phyloP scores from a whole-genome alignment of 2,797 vertebrate species.

The Chelon labrosus region DNA sequence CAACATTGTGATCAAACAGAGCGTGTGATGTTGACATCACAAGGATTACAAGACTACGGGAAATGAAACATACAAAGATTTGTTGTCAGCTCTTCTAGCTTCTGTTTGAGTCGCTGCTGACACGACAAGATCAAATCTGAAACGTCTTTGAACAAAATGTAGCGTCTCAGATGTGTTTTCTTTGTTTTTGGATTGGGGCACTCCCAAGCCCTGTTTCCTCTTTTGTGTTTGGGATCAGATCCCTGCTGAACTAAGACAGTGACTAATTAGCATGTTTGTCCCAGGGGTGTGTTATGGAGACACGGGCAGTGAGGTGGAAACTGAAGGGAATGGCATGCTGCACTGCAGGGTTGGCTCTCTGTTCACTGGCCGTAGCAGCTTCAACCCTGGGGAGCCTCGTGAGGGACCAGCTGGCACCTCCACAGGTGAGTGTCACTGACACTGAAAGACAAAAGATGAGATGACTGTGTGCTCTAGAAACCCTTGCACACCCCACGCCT shows the following conservation, averaged over 20 bases:
- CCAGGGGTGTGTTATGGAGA: conserved; percentile 87
- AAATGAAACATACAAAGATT: not conserved
- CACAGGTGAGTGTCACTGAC: conserved; percentile 72
- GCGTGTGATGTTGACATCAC: conserved; percentile 4
- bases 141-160: not conserved
- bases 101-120: not conserved
- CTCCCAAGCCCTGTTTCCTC: not conserved
- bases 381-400: conserved; percentile 81
- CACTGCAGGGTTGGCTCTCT: conserved; percentile 83
- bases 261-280: conserved; percentile 40
- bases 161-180: not conserved
- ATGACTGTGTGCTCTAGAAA: too few relatives aligned
- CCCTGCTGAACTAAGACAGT: conserved; percentile 10
- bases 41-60: conserved; percentile 6
- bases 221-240: conserved; percentile 12
- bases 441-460: not conserved
- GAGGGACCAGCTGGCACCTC: conserved; percentile 76
- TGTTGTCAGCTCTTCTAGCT: too few relatives aligned
- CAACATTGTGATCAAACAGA: not conserved
- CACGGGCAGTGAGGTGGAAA: conserved; percentile 83
- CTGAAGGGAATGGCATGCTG: conserved; percentile 78
- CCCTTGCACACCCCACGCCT: too few relatives aligned
- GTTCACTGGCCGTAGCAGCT: conserved; percentile 84
- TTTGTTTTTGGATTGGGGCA: not conserved
- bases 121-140: conserved; percentile 1